phyloP scores from a whole-genome alignment of 2,113 vertebrate genomes.

The Cephalopholis sonnerati region DNA sequence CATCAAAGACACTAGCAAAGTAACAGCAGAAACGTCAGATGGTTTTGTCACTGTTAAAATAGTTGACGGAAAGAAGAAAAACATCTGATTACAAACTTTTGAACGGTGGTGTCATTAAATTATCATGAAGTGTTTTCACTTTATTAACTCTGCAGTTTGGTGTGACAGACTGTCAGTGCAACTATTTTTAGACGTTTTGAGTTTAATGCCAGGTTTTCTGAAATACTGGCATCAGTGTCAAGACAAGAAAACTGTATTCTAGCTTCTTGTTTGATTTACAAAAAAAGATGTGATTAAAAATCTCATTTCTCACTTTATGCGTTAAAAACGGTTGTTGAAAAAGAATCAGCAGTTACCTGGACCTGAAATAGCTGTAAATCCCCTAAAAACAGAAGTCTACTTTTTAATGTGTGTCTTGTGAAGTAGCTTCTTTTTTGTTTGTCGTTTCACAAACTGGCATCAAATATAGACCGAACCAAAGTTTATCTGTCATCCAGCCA shows the following conservation, averaged over 20 bases:
- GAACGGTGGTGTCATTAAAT: not conserved
- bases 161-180: not conserved
- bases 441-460: constrained; percentile 16
- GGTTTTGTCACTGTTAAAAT: too few relatives aligned
- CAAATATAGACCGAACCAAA: constrained; percentile 5
- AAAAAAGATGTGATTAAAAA: not conserved
- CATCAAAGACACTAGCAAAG: too few relatives aligned
- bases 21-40: too few relatives aligned
- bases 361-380: not conserved
- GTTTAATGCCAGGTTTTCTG: not conserved
- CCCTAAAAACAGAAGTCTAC: not conserved
- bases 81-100: not conserved
- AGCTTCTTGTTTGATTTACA: not conserved
- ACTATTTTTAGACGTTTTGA: not conserved
- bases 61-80: too few relatives aligned
- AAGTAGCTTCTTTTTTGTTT: constrained; percentile 26
- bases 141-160: not conserved
- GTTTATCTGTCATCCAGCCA: not conserved
- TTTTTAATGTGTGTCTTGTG: constrained; percentile 8
- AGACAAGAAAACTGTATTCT: not conserved
- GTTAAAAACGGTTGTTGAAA: not conserved
- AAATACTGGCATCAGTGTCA: not conserved
- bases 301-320: not conserved
- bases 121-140: not conserved
- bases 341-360: too few relatives aligned